Evolutionary conservation across 1,140 invertebrate species (phyloP).

Genomic region (Anastrepha obliqua): DNA sequence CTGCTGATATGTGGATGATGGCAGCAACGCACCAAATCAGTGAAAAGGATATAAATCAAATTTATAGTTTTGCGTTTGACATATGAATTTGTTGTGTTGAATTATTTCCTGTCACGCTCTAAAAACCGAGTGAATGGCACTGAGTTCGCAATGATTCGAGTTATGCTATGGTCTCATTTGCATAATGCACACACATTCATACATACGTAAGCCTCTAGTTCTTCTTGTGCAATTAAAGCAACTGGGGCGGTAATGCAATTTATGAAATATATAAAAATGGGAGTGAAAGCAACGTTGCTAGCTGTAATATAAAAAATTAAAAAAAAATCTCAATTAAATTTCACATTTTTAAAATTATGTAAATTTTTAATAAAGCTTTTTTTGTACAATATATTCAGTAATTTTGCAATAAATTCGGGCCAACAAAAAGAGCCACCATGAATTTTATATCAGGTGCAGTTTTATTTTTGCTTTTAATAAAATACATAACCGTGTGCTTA

Average conservation of each 20-base stretch:
- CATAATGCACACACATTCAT: not conserved
- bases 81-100: conserved; percentile 40
- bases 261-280: too few relatives aligned
- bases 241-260: not conserved
- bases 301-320: too few relatives aligned
- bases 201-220: not conserved
- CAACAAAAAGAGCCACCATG: too few relatives aligned
- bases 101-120: conserved; percentile 30
- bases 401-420: too few relatives aligned
- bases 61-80: conserved; percentile 47
- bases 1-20: not conserved
- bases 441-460: too few relatives aligned
- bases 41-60: conserved; percentile 36
- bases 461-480: too few relatives aligned
- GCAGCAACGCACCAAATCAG: not conserved
- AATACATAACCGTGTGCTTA: too few relatives aligned
- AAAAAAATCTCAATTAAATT: too few relatives aligned
- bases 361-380: too few relatives aligned
- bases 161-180: not conserved
- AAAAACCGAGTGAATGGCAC: conserved; percentile 17
- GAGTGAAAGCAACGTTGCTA: too few relatives aligned
- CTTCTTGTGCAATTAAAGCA: not conserved
- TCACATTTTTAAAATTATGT: too few relatives aligned
- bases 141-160: not conserved
- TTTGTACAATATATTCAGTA: too few relatives aligned